Percentiles rank a stretch among this genome's conserved stretches.
Evolutionary conservation across 2,113 vertebrate species (phyloP).

Genomic region (Notothenia coriiceps): DNA sequence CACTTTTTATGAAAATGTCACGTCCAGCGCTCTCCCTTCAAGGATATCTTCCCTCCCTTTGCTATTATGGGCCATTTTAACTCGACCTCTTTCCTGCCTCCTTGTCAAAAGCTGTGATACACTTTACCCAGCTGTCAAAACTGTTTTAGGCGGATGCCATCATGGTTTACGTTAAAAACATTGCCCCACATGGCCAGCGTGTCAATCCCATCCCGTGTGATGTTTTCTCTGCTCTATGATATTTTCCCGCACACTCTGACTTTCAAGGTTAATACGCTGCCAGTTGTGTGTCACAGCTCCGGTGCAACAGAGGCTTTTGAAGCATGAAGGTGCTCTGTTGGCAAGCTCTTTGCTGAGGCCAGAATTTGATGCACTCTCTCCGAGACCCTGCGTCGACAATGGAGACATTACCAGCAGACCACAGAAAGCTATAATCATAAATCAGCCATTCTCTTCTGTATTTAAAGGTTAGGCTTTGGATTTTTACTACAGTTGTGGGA

Average conservation of each 20-base stretch:
- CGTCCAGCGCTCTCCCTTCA: conserved; percentile 35
- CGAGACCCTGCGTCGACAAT: conserved; percentile 38
- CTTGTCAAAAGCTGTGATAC: conserved; percentile 22
- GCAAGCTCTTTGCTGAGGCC: conserved; percentile 55
- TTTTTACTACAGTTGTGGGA: conserved; percentile 53
- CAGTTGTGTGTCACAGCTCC: conserved; percentile 42
- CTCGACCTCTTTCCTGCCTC: conserved; percentile 55
- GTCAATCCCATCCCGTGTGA: conserved; percentile 43
- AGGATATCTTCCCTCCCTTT: conserved; percentile 54
- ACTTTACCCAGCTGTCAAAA: conserved; percentile 55
- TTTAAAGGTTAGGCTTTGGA: conserved; percentile 68
- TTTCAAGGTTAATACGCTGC: conserved; percentile 64
- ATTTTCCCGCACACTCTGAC: conserved; percentile 32
- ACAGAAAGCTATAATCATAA: conserved; percentile 62
- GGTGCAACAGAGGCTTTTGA: conserved; percentile 53
- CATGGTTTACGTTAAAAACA: conserved; percentile 13
- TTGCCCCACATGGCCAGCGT: conserved; percentile 37
- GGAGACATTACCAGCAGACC: conserved; percentile 53
- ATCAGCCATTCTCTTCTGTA: conserved; percentile 49
- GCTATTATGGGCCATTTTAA: conserved; percentile 49
- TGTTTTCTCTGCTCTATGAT: conserved; percentile 53
- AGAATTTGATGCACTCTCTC: conserved; percentile 52
- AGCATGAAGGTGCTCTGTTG: conserved; percentile 51
- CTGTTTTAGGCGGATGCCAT: conserved; percentile 35
- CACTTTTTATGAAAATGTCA: conserved; percentile 73